Evolutionary conservation across 2,797 vertebrate genomes (phyloP).

Genomic region (Diplodus puntazzo): DNA sequence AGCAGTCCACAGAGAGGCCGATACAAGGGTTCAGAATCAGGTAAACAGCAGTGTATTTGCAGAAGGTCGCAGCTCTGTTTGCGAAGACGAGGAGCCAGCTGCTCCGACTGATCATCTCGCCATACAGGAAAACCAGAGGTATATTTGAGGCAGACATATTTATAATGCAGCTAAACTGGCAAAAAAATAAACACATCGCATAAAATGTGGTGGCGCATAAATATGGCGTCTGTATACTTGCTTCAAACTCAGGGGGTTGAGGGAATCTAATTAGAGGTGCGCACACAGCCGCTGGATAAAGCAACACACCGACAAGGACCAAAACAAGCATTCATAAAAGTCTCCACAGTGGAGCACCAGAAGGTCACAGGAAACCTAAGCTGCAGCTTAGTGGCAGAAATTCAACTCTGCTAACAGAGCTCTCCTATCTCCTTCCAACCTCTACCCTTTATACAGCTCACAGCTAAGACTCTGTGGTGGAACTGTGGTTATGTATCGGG

Average conservation of each 20-base stretch:
- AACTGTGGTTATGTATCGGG: slow-evolving; percentile 21
- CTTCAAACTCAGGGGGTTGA: slow-evolving; percentile 40
- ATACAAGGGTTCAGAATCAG: slow-evolving; percentile 60
- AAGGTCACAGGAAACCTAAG: slow-evolving; percentile 72
- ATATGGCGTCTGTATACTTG: slow-evolving; percentile 59
- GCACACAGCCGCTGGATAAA: slow-evolving; percentile 41
- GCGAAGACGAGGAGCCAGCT: slow-evolving; percentile 23
- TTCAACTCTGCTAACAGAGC: slow-evolving; percentile 27
- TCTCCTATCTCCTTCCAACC: slow-evolving; percentile 13
- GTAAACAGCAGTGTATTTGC: slow-evolving; percentile 65
- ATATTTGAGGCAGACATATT: slow-evolving; percentile 70
- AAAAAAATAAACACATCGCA: slow-evolving; percentile 68
- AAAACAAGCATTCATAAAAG: slow-evolving; percentile 62
- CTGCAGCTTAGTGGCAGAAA: slow-evolving; percentile 49
- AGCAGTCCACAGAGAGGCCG: slow-evolving; percentile 36
- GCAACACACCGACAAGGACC: slow-evolving; percentile 56
- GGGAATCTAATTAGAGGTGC: slow-evolving; percentile 71
- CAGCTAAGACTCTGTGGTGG: slow-evolving; percentile 5
- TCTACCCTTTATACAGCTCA: neutral
- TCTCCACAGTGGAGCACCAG: slow-evolving; percentile 43
- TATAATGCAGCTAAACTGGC: slow-evolving; percentile 65
- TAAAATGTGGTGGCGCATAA: slow-evolving; percentile 65
- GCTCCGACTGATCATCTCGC: slow-evolving; percentile 27
- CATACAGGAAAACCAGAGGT: slow-evolving; percentile 47
- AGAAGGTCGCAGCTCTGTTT: slow-evolving; percentile 19